Evolutionary conservation across 2,797 vertebrate genomes (phyloP).

Genomic region (Anas bernieri): DNA sequence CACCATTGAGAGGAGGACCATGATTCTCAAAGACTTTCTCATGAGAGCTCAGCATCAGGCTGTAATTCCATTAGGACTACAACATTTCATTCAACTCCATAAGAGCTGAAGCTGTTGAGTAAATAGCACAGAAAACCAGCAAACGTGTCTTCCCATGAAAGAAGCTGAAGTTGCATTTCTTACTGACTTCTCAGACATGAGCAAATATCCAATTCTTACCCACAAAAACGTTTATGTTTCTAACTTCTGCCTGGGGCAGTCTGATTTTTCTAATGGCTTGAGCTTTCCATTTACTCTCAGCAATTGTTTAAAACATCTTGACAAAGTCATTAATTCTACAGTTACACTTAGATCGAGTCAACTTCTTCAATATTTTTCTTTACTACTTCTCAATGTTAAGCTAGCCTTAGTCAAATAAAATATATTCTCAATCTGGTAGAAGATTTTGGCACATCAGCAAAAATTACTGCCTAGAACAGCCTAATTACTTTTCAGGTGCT

Average conservation of each 20-base stretch:
- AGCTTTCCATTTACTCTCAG: background rate
- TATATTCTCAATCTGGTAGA: background rate
- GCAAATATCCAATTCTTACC: background rate
- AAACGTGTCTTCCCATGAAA: background rate
- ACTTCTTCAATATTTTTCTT: background rate
- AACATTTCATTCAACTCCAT: background rate
- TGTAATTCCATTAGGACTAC: background rate
- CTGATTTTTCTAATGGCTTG: background rate
- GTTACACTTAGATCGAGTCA: background rate
- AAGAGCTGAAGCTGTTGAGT: background rate
- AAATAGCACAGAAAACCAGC: background rate
- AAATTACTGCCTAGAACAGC: background rate
- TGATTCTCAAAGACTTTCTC: background rate
- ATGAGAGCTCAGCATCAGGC: background rate
- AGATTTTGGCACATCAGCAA: background rate
- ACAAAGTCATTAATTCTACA: background rate
- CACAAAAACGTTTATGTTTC: background rate
- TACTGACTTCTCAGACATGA: background rate
- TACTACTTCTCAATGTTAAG: background rate
- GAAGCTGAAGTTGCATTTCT: background rate
- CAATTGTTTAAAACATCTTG: background rate
- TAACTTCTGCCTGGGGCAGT: background rate
- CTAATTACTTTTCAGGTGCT: background rate
- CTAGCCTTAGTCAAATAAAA: background rate
- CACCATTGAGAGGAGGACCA: background rate